Percentiles rank a stretch among this genome's conserved stretches.
These are phyloP conservation scores for Brachionus calyciflorus DNA, from an alignment of 1,140 invertebrate genomes.

Conservation along the genomic window DNA sequence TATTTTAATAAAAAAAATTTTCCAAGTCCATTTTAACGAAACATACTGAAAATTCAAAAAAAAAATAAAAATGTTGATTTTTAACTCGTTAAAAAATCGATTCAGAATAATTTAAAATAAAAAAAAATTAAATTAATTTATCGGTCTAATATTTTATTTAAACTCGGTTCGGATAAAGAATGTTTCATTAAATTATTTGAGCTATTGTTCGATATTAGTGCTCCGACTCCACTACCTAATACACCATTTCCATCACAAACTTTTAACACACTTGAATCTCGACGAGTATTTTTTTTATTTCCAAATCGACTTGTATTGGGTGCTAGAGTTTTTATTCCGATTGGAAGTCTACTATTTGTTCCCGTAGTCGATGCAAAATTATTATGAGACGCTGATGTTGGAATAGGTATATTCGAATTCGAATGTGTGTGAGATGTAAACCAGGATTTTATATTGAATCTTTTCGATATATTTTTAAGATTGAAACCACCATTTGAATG, in stretches of 20 bases:
- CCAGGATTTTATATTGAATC: constrained; percentile 35
- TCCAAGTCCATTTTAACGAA: neutral
- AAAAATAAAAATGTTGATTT: too few species aligned
- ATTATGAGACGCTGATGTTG: constrained; percentile 19
- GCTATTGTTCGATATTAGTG: neutral
- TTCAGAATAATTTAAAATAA: neutral
- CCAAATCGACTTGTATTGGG: neutral
- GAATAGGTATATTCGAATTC: neutral
- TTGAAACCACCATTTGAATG: constrained; percentile 27
- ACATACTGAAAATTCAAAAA: neutral
- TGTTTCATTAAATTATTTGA: constrained; percentile 10
- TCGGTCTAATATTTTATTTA: constrained; percentile 31
- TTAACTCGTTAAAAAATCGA: too few species aligned
- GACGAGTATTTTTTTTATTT: constrained; percentile 2
- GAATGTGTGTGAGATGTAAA: constrained; percentile 28
- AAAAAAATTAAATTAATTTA: neutral
- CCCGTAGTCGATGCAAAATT: neutral
- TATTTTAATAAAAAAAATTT: neutral
- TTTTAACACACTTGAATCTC: constrained; percentile 13
- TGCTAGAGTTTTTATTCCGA: constrained; percentile 10
- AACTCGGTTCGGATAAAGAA: constrained; percentile 34
- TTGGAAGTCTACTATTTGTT: neutral
- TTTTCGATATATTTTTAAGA: constrained; percentile 38
- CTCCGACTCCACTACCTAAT: constrained; percentile 7
- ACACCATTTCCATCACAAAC: constrained; percentile 6